These are phyloP conservation scores for Lutraria lutraria DNA, from an alignment of 2,888 invertebrate genomes.

Conservation along the genomic window DNA sequence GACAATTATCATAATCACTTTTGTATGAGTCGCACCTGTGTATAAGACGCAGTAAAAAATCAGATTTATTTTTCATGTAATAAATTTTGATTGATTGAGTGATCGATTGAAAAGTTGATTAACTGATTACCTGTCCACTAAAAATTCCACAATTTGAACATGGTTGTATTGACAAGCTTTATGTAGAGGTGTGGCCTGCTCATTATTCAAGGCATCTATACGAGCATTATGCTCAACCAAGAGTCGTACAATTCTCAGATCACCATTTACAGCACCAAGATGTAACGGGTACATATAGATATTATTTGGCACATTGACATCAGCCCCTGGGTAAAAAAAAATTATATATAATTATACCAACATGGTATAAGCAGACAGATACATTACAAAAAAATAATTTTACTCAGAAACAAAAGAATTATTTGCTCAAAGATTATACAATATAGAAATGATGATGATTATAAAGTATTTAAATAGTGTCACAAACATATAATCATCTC, in stretches of 20 bases:
- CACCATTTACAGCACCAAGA: conserved; percentile 89
- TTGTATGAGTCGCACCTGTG: no score
- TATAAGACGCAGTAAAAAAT: no score
- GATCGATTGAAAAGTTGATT: not conserved
- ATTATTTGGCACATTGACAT: conserved; percentile 91
- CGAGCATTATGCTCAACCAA: conserved; percentile 86
- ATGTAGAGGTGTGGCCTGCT: conserved; percentile 87
- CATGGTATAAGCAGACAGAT: not conserved
- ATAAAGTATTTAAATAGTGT: no score
- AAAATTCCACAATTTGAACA: conserved; percentile 84
- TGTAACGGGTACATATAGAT: conserved; percentile 94
- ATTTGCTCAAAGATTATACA: no score
- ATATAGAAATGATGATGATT: no score
- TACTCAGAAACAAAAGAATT: no score
- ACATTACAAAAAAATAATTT: not conserved
- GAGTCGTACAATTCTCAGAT: conserved; percentile 82
- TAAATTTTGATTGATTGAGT: no score
- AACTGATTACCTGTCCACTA: conserved; percentile 82
- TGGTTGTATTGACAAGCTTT: conserved; percentile 86
- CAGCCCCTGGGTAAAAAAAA: conserved; percentile 87
- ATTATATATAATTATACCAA: not conserved
- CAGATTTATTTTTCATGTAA: no score
- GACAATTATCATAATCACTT: no score
- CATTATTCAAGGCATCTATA: conserved; percentile 86
- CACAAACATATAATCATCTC: no score